Evolutionary conservation across 2,113 vertebrate species (phyloP).

Genomic region (Thomomys bottae): DNA sequence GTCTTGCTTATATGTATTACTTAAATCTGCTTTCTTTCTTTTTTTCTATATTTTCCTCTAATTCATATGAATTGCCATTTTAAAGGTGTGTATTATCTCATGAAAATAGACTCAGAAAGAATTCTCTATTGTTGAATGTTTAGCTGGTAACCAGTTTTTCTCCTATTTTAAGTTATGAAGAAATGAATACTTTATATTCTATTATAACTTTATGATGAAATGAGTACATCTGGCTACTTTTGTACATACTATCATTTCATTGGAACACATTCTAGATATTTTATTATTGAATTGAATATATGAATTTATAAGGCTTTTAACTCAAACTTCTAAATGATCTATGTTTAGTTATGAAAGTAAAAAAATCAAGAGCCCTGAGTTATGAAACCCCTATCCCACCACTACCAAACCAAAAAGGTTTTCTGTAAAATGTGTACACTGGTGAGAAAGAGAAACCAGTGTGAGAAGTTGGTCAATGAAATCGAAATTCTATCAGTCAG

Average conservation of each 20-base stretch:
- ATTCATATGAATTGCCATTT: not conserved
- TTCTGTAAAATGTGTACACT: conserved; percentile 47
- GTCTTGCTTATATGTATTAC: not conserved
- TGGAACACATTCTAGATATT: conserved; percentile 14
- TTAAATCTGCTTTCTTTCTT: conserved; percentile 32
- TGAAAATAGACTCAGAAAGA: not conserved
- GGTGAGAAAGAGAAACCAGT: conserved; percentile 27
- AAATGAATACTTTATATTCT: too few relatives aligned
- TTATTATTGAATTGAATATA: conserved; percentile 40
- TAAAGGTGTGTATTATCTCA: not conserved
- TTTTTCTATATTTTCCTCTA: conserved; percentile 11
- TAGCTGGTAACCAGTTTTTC: conserved; percentile 7
- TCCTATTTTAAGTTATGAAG: not conserved
- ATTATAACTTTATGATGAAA: conserved; percentile 19
- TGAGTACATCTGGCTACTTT: conserved; percentile 22
- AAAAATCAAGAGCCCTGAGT: conserved; percentile 12
- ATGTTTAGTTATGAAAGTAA: conserved; percentile 42
- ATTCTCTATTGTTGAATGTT: conserved; percentile 18
- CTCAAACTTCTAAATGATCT: conserved; percentile 49
- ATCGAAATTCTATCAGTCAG: conserved; percentile 46
- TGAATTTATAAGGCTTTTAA: not conserved
- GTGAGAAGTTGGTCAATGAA: conserved; percentile 56
- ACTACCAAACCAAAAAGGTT: conserved; percentile 28
- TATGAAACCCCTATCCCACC: not conserved
- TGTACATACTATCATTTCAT: conserved; percentile 7